These are phyloP conservation scores for Myotis daubentonii DNA, from an alignment of 2,797 vertebrate genomes.

Conservation along the genomic window DNA sequence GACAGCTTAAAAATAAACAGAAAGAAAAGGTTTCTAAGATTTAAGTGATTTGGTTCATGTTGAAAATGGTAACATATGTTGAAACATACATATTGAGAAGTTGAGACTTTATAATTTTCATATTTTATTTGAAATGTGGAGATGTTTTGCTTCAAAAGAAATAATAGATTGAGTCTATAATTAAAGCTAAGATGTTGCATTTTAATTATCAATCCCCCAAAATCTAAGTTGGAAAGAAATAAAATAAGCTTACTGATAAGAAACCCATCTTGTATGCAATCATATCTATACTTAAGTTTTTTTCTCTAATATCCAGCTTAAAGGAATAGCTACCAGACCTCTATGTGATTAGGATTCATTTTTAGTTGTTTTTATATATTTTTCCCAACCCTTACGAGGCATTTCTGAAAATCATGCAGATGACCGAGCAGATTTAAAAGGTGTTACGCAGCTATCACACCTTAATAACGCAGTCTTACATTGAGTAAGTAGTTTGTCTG, in stretches of 20 bases:
- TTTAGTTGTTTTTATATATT: conserved; percentile 6
- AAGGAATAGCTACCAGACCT: background rate
- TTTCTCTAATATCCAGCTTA: background rate
- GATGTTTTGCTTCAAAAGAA: background rate
- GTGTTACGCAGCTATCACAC: background rate
- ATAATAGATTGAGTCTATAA: background rate
- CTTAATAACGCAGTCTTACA: background rate
- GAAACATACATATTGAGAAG: background rate
- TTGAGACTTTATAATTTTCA: conserved; percentile 6
- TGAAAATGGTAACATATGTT: background rate
- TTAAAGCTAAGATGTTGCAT: background rate
- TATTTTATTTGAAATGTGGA: background rate
- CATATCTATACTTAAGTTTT: background rate
- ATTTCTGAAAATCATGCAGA: background rate
- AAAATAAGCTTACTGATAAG: background rate
- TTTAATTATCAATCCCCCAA: background rate
- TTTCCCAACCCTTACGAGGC: background rate
- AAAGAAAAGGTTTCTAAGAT: background rate
- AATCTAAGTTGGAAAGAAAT: background rate
- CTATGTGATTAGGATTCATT: background rate
- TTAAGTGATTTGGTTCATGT: background rate
- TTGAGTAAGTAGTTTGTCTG: background rate
- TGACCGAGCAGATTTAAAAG: background rate
- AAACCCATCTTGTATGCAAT: background rate
- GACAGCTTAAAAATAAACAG: background rate